Conservation (phyloP, 2,797 vertebrate genomes). For the Parauchenoglanis punctatus region DNA sequence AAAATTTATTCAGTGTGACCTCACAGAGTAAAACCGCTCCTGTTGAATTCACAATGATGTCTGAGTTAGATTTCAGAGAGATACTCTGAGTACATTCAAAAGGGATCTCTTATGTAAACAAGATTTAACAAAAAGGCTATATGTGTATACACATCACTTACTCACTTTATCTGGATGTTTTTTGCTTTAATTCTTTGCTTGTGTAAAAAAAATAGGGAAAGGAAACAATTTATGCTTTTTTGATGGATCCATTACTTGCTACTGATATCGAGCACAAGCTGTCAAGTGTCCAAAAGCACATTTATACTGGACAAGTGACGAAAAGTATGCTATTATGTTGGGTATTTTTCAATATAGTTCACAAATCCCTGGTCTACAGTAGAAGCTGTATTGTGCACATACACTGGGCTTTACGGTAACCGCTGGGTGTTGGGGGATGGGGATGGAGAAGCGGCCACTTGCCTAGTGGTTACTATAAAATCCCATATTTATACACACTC, state of each 20-base stretch:
- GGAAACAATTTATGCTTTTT: background rate
- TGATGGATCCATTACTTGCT: background rate
- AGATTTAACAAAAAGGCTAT: background rate
- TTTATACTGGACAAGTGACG: background rate
- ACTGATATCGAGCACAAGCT: background rate
- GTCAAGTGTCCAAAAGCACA: background rate
- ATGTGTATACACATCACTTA: background rate
- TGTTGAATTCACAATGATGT: background rate
- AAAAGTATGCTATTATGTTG: background rate
- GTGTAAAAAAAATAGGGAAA: background rate
- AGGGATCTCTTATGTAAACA: background rate
- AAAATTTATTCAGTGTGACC: conserved; percentile 24
- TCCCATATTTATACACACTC: conserved; percentile 9
- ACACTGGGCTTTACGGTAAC: background rate
- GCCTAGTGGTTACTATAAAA: conserved; percentile 9
- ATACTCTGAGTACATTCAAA: background rate
- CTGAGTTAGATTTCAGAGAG: background rate
- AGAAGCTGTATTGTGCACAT: background rate
- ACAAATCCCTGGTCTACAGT: background rate
- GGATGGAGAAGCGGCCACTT: background rate
- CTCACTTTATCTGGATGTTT: background rate
- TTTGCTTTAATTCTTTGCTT: background rate
- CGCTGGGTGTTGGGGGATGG: background rate
- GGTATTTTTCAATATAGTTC: background rate
- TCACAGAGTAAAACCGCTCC: conserved; percentile 12